Base-by-base conservation (phyloP, 1,140 invertebrate genomes). In the Argopecten irradians region DNA sequence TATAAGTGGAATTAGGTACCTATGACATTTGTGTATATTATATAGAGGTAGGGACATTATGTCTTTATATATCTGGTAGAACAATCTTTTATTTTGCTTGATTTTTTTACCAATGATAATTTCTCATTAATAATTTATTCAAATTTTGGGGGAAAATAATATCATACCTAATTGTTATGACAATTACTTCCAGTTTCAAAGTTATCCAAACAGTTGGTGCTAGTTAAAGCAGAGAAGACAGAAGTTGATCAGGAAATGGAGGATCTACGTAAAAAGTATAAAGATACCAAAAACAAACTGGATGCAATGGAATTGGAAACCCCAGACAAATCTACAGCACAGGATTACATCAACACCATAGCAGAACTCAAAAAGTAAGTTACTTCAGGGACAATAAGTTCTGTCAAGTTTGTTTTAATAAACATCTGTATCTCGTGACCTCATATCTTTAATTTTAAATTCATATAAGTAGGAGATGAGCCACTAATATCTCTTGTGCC, bases 341-440 rank as follows among this genome's bases (percentile, higher is more conserved):
- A 94, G 32, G 88, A 93, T 19, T 94, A 94, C 87, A 92, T 94
- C 84, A 93, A 91, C 43, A 91, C 90, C 33, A 91, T 95, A 46
- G 88, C 93, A 83, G 93, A 94, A 34, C 71, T 94, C 14, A 94
- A 94, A 91, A 92, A 89, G 94, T 93, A 82, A 91, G 90, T 55
- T n/a, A n/a, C n/a, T n/a, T n/a, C n/a, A n/a, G 16, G 19, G 19
- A 82, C 0, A 19, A 84, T 28, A n/a, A n/a, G n/a, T n/a, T n/a
- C n/a, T n/a, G n/a, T n/a, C n/a, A n/a, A n/a, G n/a, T n/a, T n/a
- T n/a, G n/a, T n/a, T n/a, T n/a, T n/a, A n/a, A n/a, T n/a, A n/a
- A n/a, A n/a, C n/a, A n/a, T n/a, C n/a, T n/a, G n/a, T n/a, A n/a
- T n/a, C n/a, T n/a, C n/a, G n/a, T n/a, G n/a, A n/a, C n/a, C n/a